Base-by-base conservation (phyloP, 1,140 invertebrate genomes). In the Aphaenogaster ashmeadi region DNA sequence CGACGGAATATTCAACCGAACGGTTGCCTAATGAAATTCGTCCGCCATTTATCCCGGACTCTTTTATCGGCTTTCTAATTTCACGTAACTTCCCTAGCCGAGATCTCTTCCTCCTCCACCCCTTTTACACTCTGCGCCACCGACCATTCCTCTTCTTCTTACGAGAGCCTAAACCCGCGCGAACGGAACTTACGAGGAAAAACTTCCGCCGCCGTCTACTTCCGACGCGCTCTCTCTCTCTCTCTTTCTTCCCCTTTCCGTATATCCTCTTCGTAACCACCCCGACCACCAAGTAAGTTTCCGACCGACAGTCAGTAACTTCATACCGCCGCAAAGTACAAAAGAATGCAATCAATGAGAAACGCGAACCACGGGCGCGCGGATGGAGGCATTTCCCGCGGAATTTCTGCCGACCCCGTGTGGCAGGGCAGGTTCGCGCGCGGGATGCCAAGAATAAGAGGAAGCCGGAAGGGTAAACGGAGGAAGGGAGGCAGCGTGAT, bases 271-370 rank as follows among this genome's bases (percentile, higher is more conserved):
- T 33, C 41, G n/a, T 64, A 44, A 11, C 38, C 38, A 9, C 58
- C 8, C 21, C 18, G 27, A 47, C 38, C 56, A 50, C 36, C 64
- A 33, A 71, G 41, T 75, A 77, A 89, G 88, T 89, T 86, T 78
- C 72, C 78, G 47, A 69, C 60, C 78, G 87, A 88, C 86, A 87
- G 72, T 87, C 85, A 86, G 87, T 88, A 89, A 89, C 78, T 89
- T 84, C 62, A 58, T 66, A 78, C 87, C 79, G 78, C 87, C 78
- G 41, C 87, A 71, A 89, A 84, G 78, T 88, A 89, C 69, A 74
- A 89, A 89, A 89, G 87, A 89, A 89, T 89, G 88, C 87, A 84
- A 89, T 89, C 88, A 89, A 89, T 84, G 88, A 89, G 88, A 88
- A 84, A 88, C 78, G 62, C 87, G 78, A 66, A 52, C 69, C 60